Base-by-base conservation (phyloP, 2,888 invertebrate genomes). In the Clunio marinus region DNA sequence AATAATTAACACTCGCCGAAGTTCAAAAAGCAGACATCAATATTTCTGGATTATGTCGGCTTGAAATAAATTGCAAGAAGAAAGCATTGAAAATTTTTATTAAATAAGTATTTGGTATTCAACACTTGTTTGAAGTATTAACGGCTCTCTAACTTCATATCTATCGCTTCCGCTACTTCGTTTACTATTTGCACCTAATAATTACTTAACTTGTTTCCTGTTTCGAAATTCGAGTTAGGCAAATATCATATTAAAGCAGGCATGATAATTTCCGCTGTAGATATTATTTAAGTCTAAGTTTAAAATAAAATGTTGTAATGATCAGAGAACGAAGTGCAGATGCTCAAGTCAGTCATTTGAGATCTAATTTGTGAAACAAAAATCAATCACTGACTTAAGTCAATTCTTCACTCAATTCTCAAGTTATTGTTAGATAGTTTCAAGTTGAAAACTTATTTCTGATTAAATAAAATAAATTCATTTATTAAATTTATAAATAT, bases 51-150 rank as follows among this genome's bases (percentile, higher is more conserved):
- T 24, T 57, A 57, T 57, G 22, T 57, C 57, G 25, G 25, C 51
- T 45, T 45, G 45, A 15, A 45, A 32, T 32, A 8, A 32, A n/a
- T n/a, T n/a, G 15, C 45, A 15, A n/a, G n/a, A 15, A 45, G 32
- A 22, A 57, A 25, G 25, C 2, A 57, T 2, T 32, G 4, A 7
- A 24, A 25, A 57, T 27, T 27, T 57, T 25, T 27, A 22, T 27
- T 57, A 27, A 27, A 57, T 57, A 57, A 57, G 25, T 57, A 22
- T 5, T 22, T 45, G 7, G 20, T 20, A 7, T 45, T 51, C 51
- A 13, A 51, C 57, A n/a, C 3, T 20, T 27, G 57, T 57, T 57
- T 57, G 57, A 57, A 57, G 57, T 57, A 57, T 57, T 57, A 57
- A 57, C 25, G 57, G 25, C n/a, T 22, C 27, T 27, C 55, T 22